Base-by-base conservation (phyloP, 2,888 invertebrate species). In the Tetramorium bicarinatum region DNA sequence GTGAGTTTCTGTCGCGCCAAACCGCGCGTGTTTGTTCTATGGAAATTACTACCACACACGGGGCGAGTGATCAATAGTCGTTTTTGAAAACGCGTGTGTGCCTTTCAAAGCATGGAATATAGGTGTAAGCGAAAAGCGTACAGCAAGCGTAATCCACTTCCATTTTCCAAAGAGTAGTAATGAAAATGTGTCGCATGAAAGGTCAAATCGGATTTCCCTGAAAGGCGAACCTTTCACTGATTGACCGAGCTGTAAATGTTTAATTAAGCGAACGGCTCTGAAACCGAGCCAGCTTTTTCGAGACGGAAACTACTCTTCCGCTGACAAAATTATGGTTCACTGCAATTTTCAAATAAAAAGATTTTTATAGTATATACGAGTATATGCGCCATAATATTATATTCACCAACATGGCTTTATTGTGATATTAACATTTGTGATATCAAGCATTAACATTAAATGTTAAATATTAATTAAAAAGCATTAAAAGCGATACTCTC, bases 231-330 rank as follows among this genome's bases (percentile, higher is more conserved):
- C 29, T 77, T 56, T 41, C 77, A 38, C n/a, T 56, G 21, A 71
- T 34, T 18, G 71, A 69, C n/a, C n/a, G 44, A 41, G n/a, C 34
- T 56, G 21, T 79, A 79, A 79, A 79, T 79, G 29, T 79, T 79
- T 79, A 79, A 76, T 76, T 64, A 54, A 79, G 13, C 44, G 18
- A 25, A 25, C 29, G 25, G n/a, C 6, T 77, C 15, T n/a, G 34
- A n/a, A 69, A 69, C 11, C 9, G 41, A 18, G 44, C 44, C 44
- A 13, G 44, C 15, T 15, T 79, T 76, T 49, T 21, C 13, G 11
- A 75, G 21, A 49, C 7, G 8, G 18, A 54, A 38, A 38, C n/a
- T 3, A 21, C 7, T 38, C 56, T 56, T 56, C 13, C 44, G n/a
- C 4, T 25, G 18, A 25, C 21, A n/a, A 52, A 52, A 67, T 21